Evolutionary conservation across 92 coral and sea anemone species (phyloP), one percentile per base, ranked within the genome.

Genomic region (Paramuricea clavata): DNA sequence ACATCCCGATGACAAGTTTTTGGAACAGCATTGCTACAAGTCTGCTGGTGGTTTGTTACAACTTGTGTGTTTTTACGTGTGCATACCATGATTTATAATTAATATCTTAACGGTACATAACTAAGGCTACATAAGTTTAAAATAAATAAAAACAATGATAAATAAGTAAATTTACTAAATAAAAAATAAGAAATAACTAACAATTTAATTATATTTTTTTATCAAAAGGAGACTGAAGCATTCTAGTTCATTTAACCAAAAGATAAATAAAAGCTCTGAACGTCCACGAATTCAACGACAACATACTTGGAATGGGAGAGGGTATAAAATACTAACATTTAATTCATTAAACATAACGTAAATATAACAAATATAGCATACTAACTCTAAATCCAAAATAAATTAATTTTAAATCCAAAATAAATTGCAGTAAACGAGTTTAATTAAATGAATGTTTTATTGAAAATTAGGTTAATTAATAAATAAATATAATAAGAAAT

Each of bases 291-390:
- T 79, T 57, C 73, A 36, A 27, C 31, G 73, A 27, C 73, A 59
- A 60, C 34, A 33, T 60, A 79, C 84, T 12, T 79, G 73, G 73
- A 60, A 47, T 79, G 84, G 71, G 71, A 62, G 43, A 79, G 54
- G 34, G 72, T 79, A n/a, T n/a, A 79, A 56, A 65, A 30, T 72
- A 6, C 31, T 17, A 72, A 71, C 23, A 75, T 75, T 26, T 27
- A 49, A 27, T 49, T 27, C 16, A 16, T 31, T 73, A 36, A 73
- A 34, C n/a, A 5, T 36, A 49, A 33, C 54, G 23, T 17, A 6
- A 31, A 17, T 68, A 68, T 30, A n/a, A 69, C 23, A 67, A 67
- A 67, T 16, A 67, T 27, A 67, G 2, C 13, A 54, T 10, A 30
- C 11, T 23, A 30, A 30, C 7, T 61, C 7, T 61, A 61, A 61